Evolutionary conservation across 1,140 invertebrate genomes (phyloP), one percentile per base, ranked within the genome.

Genomic region (Drosophila azteca): DNA sequence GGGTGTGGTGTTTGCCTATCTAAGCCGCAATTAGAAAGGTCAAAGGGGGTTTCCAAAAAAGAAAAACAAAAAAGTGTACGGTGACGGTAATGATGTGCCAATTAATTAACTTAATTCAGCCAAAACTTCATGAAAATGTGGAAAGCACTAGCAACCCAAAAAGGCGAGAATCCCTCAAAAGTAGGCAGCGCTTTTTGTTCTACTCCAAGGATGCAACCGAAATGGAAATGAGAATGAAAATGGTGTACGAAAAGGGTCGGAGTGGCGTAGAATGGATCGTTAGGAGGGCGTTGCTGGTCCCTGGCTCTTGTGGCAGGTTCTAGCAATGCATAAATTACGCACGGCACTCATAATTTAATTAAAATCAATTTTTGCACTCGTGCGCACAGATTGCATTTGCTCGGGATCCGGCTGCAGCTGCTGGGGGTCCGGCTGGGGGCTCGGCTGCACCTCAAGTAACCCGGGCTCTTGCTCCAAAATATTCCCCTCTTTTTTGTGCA

Each of bases 251-350:
- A 13, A 17, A 20, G 29, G 31, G 48, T 13, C 9, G 51, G 5
- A 4, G 5, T 24, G 22, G 3, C n/a, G 46, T 13, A 15, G 15
- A 15, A 24, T 52, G 26, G 9, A 31, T 24, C 13, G 11, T 31
- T 31, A 9, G 9, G 31, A 31, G 63, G 35, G 45, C 8, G 29
- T 13, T 20, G 24, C 22, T 35, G 9, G 35, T 5, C 35, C 35
- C 46, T 43, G 7, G 53, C 48, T 49, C 35, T 41, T 6, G 60
- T 67, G 70, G 61, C 55, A n/a, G 62, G 31, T 59, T 75, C 77
- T 67, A 70, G 81, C 73, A 84, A 84, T 77, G 81, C 81, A 84
- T 84, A 84, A 84, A 84, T 84, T 84, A 84, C 73, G 65, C 73
- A 80, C 81, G 67, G 65, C 7, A 39, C 11, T 39, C 35, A 39